Evolutionary conservation across 2,113 vertebrate genomes (phyloP), one percentile per base, ranked within the genome.

Genomic region (Bubo bubo): DNA sequence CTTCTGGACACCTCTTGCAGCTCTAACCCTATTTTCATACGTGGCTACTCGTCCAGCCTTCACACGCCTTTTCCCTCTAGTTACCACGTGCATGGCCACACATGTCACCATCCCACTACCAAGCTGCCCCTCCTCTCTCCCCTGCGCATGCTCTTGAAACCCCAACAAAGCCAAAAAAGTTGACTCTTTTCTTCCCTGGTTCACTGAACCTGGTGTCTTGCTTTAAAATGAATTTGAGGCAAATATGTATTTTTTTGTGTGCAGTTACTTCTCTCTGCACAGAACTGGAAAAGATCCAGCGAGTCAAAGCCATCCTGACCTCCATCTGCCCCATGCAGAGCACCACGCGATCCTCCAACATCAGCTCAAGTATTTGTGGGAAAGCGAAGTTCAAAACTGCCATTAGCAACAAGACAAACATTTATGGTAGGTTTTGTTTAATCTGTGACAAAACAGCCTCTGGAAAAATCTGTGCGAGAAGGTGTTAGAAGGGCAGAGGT

Each of bases 11-110:
- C 39, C 22, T 63, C 62, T 11, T 8, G 52, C 53, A 32, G 66
- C 45, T 35, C 10, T 22, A 34, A 14, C 23, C 12, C 72, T 28
- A 1, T 3, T 35, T 82, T 63, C 55, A 8, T 2, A 8, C 12
- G 1, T 4, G 12, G 10, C 34, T 47, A 2, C 37, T 27, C 43
- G 1, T 5, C 55, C 60, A 6, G 9, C 60, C 52, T 52, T 39
- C 52, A 2, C 28, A 2, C 20, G 4, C 24, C 21, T 75, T 32
- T 22, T n/a, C 55, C 15, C n/a, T 60, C 24, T 2, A 5, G 47
- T 22, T 17, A 2, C 52, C 73, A 6, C 0, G 2, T 7, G 24
- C 43, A 0, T 3, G 16, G n/a, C 60, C 67, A 8, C 1, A 15
- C 12, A 0, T 20, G 14, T 37, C 8, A 20, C 26, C 55, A 14